Evolutionary conservation across 2,888 invertebrate genomes (phyloP).

Genomic region (Callinectes sapidus): DNA sequence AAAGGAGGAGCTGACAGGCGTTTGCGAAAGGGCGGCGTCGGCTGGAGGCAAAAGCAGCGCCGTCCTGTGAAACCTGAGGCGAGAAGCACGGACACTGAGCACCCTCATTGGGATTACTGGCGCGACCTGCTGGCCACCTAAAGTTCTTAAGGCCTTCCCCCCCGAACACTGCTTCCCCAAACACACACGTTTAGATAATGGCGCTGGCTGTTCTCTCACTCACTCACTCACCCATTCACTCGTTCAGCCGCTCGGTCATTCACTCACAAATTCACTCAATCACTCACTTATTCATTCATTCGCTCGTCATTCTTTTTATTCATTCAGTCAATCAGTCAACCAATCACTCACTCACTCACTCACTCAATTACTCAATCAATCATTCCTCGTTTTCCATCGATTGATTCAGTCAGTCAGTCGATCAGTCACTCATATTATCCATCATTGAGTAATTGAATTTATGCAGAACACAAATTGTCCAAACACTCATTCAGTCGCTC

Average conservation of each 20-base stretch:
- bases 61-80: constrained; percentile 4
- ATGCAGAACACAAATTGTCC: too few relatives aligned
- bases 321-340: not conserved
- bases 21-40: constrained; percentile 15
- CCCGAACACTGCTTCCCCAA: not conserved
- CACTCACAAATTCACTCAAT: not conserved
- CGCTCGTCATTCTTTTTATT: not conserved
- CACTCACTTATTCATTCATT: not conserved
- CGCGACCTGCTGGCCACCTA: constrained; percentile 17
- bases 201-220: not conserved
- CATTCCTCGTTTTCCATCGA: not conserved
- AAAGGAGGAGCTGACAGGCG: not conserved
- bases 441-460: too few relatives aligned
- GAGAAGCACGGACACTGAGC: not conserved
- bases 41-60: not conserved
- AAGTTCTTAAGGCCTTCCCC: not conserved
- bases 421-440: not conserved
- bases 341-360: not conserved
- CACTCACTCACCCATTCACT: not conserved
- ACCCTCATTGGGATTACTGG: not conserved
- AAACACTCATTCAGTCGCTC: too few relatives aligned
- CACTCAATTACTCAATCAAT: not conserved
- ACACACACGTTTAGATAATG: not conserved
- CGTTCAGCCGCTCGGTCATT: not conserved
- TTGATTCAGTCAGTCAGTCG: not conserved